These are phyloP conservation scores for Napeogenes inachia DNA, from an alignment of 2,888 invertebrate species.

Conservation along the genomic window DNA sequence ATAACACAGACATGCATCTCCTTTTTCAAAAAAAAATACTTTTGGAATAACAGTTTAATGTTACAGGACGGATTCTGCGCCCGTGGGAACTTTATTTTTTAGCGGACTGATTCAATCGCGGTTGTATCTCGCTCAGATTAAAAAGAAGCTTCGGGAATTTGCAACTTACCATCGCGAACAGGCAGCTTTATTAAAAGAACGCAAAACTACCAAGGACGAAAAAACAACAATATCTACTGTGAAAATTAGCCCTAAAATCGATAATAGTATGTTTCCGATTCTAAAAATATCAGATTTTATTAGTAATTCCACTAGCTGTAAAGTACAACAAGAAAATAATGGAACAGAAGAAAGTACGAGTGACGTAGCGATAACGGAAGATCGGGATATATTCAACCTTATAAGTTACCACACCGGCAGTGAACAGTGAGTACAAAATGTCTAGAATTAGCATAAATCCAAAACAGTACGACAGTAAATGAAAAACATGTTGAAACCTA, in stretches of 20 bases:
- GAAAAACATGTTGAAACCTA: too few relatives aligned
- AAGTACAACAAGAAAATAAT: conserved; percentile 36
- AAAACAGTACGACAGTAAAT: too few relatives aligned
- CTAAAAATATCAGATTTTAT: conserved; percentile 51
- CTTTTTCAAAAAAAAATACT: too few relatives aligned
- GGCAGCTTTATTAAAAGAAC: conserved; percentile 36
- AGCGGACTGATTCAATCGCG: conserved; percentile 65
- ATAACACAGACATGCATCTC: too few relatives aligned
- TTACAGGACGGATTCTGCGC: conserved; percentile 42
- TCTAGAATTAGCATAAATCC: too few relatives aligned
- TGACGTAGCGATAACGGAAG: conserved; percentile 30
- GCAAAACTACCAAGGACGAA: conserved; percentile 6
- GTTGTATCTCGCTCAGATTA: conserved; percentile 47
- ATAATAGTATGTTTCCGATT: conserved; percentile 42
- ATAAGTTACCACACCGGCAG: conserved; percentile 54
- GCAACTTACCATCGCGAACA: conserved; percentile 51
- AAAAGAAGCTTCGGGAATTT: conserved; percentile 53
- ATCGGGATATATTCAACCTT: conserved; percentile 39
- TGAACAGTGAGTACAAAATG: conserved; percentile 49
- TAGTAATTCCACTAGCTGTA: conserved; percentile 42
- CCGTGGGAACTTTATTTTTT: conserved; percentile 65
- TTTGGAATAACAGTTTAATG: too few relatives aligned
- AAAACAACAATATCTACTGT: conserved; percentile 7
- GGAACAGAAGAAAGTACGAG: conserved; percentile 24
- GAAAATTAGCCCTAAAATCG: conserved; percentile 22